These are phyloP conservation scores for Zelostemma sp. DNA, from an alignment of 1,140 invertebrate species.

Conservation along the genomic window DNA sequence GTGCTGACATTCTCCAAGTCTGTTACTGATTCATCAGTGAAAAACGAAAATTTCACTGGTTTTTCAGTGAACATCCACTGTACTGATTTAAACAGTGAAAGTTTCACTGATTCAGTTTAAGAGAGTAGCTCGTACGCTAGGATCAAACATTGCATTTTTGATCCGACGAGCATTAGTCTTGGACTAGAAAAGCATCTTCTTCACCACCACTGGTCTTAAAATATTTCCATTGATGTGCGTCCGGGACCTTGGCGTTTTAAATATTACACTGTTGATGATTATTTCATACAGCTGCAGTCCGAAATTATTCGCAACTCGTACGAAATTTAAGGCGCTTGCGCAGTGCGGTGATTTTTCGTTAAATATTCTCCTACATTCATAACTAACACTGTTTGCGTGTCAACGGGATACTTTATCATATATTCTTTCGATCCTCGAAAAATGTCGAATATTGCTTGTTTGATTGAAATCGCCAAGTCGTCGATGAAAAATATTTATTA, in stretches of 20 bases:
- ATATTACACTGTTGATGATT: constrained; percentile 61
- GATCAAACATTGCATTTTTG: too few species aligned
- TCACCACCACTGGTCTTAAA: constrained; percentile 36
- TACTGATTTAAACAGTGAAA: too few species aligned
- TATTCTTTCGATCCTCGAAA: constrained; percentile 15
- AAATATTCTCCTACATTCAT: constrained; percentile 31
- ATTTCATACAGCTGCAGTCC: constrained; percentile 57
- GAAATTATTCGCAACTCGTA: constrained; percentile 43
- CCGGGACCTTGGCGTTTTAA: constrained; percentile 59
- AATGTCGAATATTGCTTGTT: constrained; percentile 4
- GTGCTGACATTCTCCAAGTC: too few species aligned
- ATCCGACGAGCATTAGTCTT: constrained; percentile 34
- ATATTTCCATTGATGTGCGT: constrained; percentile 66
- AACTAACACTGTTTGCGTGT: constrained; percentile 24
- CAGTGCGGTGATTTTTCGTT: constrained; percentile 38
- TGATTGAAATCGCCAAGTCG: constrained; percentile 12
- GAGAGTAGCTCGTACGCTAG: constrained; percentile 14
- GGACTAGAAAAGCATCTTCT: constrained; percentile 5
- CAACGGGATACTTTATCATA: constrained; percentile 30
- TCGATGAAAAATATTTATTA: constrained; percentile 15
- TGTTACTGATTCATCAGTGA: too few species aligned
- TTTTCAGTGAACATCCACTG: too few species aligned
- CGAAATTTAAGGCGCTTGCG: constrained; percentile 35
- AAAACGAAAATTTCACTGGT: too few species aligned
- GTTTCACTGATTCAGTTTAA: too few species aligned